Percentiles rank a stretch among this genome's conserved stretches.
Conservation (phyloP, 1,140 invertebrate species). For the Drosophila obscura region DNA sequence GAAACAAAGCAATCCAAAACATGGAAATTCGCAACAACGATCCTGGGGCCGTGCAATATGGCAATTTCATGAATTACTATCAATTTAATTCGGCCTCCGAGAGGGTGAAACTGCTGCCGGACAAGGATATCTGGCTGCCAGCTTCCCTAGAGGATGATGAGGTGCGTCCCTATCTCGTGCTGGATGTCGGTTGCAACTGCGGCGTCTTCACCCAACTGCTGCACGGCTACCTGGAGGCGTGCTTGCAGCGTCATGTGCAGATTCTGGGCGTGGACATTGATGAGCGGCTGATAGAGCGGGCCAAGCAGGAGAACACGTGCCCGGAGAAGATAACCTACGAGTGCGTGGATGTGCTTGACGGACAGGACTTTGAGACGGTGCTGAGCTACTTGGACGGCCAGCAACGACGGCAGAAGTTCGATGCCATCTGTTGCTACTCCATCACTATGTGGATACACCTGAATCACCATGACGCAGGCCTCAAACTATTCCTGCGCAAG, state of each 20-base stretch:
- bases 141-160: not conserved
- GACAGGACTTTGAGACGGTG: conserved; percentile 80
- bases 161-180: conserved; percentile 84
- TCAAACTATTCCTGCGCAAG: conserved; percentile 86
- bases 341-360: conserved; percentile 87
- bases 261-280: conserved; percentile 91
- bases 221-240: conserved; percentile 45
- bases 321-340: conserved; percentile 85
- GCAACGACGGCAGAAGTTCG: conserved; percentile 86
- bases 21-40: conserved; percentile 83
- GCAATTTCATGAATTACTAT: conserved; percentile 95
- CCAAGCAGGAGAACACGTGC: conserved; percentile 85
- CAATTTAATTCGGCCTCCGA: conserved; percentile 89
- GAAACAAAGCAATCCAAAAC: not conserved
- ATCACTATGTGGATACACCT: conserved; percentile 95
- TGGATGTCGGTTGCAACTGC: conserved; percentile 92
- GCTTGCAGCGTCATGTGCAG: conserved; percentile 80
- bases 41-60: conserved; percentile 90
- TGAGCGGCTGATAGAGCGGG: conserved; percentile 88
- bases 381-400: conserved; percentile 83
- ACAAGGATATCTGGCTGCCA: conserved; percentile 85
- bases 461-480: conserved; percentile 90
- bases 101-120: conserved; percentile 87
- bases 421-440: conserved; percentile 91
- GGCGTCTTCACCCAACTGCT: conserved; percentile 88